phyloP scores from a whole-genome alignment of 1,140 invertebrate genomes.

The Armadillidium nasatum region DNA sequence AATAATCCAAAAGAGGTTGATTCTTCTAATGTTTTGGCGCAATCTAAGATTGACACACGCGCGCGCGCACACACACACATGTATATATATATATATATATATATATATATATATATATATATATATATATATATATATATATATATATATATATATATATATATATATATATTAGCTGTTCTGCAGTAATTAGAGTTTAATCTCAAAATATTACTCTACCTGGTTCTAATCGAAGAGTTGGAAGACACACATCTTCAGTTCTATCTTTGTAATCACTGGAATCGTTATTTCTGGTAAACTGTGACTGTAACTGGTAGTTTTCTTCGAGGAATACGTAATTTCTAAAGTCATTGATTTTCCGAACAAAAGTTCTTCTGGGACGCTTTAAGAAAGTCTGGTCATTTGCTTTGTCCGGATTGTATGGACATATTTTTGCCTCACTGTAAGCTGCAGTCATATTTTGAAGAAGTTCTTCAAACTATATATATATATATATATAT shows the following conservation, averaged over 20 bases:
- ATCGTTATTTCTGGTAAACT: background rate
- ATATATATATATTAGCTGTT: too few relatives aligned
- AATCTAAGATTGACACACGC: too few relatives aligned
- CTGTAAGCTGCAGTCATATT: slow-evolving; percentile 39
- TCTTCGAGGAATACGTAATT: background rate
- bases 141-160: slow-evolving; percentile 6
- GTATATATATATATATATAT: slow-evolving; percentile 6
- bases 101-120: slow-evolving; percentile 6
- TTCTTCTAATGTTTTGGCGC: too few relatives aligned
- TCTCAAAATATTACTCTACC: too few relatives aligned
- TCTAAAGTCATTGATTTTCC: background rate
- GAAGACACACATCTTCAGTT: background rate
- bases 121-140: slow-evolving; percentile 6
- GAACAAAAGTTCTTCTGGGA: background rate
- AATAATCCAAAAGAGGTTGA: too few relatives aligned
- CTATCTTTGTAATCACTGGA: background rate
- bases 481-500: too few relatives aligned
- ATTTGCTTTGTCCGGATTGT: slow-evolving; percentile 19
- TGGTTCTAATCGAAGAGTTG: background rate
- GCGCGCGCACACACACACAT: too few relatives aligned
- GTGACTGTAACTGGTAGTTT: background rate
- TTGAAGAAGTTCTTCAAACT: slow-evolving; percentile 36
- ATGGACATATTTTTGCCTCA: slow-evolving; percentile 37
- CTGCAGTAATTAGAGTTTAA: too few relatives aligned
- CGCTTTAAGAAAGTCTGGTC: background rate